Conservation (phyloP, 2,888 invertebrate genomes). For the Morpho helenor region DNA sequence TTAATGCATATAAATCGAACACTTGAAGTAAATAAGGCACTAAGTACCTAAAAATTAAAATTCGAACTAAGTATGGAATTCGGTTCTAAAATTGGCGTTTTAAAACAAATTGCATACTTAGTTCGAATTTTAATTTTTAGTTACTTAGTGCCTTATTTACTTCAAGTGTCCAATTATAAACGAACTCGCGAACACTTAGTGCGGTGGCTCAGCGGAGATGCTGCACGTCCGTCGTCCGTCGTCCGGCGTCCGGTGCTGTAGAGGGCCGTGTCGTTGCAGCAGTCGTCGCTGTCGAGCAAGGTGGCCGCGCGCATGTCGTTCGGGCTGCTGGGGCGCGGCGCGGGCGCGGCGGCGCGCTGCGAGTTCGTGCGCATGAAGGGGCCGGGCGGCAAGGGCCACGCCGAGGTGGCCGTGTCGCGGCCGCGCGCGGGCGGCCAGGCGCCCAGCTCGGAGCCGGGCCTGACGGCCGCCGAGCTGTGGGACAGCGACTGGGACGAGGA, state of each 20-base stretch:
- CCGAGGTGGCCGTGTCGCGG: conserved; percentile 98
- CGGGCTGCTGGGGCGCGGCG: conserved; percentile 89
- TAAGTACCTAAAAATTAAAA: no score
- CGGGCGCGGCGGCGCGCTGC: conserved; percentile 84
- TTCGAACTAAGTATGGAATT: no score
- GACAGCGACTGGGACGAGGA: conserved; percentile 94
- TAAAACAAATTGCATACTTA: no score
- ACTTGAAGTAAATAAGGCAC: no score
- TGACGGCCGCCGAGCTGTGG: conserved; percentile 92
- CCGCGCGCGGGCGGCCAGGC: conserved; percentile 96
- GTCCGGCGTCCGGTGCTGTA: conserved; percentile 70
- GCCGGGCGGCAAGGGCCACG: conserved; percentile 94
- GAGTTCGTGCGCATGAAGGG: conserved; percentile 99
- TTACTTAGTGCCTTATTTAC: no score
- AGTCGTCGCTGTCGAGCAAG: conserved; percentile 96
- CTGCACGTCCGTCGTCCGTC: no score
- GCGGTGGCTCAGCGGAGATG: background rate
- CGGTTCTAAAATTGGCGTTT: no score
- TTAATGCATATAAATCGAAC: no score
- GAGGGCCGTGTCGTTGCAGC: conserved; percentile 56
- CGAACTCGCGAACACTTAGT: no score
- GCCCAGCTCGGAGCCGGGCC: conserved; percentile 94
- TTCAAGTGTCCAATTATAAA: no score
- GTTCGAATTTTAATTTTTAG: no score
- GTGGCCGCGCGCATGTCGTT: conserved; percentile 98